Evolutionary conservation across 2,797 vertebrate genomes (phyloP).

Genomic region (Lagodon rhomboides): DNA sequence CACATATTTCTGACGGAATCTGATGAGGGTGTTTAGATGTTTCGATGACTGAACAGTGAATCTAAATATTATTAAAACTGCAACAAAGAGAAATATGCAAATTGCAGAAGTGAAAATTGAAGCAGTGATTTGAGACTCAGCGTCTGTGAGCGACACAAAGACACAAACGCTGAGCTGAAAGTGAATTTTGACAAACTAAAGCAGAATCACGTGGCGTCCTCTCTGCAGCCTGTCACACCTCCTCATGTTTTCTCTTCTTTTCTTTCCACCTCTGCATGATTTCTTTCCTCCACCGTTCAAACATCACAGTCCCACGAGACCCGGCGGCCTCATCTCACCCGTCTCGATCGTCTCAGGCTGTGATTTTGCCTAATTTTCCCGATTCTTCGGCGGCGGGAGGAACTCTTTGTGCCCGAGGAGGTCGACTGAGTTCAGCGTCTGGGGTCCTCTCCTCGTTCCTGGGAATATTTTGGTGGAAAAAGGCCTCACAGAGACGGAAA

Average conservation of each 20-base stretch:
- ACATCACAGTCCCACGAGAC: background rate
- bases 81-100: too few relatives aligned
- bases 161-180: too few relatives aligned
- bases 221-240: conserved; percentile 74
- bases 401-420: background rate
- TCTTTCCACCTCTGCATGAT: background rate
- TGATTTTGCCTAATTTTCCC: background rate
- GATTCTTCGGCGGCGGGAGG: background rate
- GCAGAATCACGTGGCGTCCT: background rate
- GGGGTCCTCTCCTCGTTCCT: background rate
- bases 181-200: background rate
- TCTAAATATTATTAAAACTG: too few relatives aligned
- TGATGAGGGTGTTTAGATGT: too few relatives aligned
- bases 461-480: background rate
- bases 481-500: background rate
- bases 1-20: too few relatives aligned
- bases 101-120: too few relatives aligned
- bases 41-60: too few relatives aligned
- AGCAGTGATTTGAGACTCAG: too few relatives aligned
- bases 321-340: too few relatives aligned
- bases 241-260: background rate
- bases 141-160: too few relatives aligned
- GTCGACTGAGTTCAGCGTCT: background rate
- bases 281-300: background rate
- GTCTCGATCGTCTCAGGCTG: background rate